phyloP scores from a whole-genome alignment of 2,888 invertebrate genomes.

The Peribatodes rhomboidaria region DNA sequence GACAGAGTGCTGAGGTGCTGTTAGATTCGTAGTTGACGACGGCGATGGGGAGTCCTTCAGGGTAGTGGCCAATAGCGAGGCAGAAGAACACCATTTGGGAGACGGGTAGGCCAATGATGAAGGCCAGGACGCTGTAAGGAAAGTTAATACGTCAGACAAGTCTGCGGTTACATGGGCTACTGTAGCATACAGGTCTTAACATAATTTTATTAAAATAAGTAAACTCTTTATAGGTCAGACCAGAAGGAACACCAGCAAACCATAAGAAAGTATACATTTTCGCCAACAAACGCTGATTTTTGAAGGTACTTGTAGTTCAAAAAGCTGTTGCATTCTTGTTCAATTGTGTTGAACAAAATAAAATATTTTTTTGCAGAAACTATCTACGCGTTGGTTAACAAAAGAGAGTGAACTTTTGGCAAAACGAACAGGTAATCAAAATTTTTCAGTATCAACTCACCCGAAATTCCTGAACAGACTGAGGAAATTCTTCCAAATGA shows the following conservation, averaged over 20 bases:
- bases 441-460: constrained; percentile 74
- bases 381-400: no score
- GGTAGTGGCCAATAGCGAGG: constrained; percentile 95
- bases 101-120: constrained; percentile 94
- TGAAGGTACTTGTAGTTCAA: no score
- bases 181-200: no score
- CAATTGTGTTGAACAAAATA: no score
- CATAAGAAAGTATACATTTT: no score
- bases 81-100: constrained; percentile 96
- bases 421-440: neutral
- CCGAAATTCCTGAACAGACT: constrained; percentile 95
- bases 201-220: no score
- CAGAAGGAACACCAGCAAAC: no score
- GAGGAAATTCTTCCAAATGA: constrained; percentile 95
- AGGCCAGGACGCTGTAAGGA: constrained; percentile 89
- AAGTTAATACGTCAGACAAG: neutral
- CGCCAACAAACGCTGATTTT: no score
- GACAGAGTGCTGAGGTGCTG: constrained; percentile 76
- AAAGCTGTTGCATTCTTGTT: no score
- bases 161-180: neutral
- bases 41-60: constrained; percentile 91
- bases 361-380: no score
- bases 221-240: no score
- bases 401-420: no score
- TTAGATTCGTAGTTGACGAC: constrained; percentile 92